Percentiles rank a stretch among this genome's conserved stretches.
These are phyloP conservation scores for Ranitomeya imitator DNA, from an alignment of 2,113 vertebrate species.

Conservation along the genomic window DNA sequence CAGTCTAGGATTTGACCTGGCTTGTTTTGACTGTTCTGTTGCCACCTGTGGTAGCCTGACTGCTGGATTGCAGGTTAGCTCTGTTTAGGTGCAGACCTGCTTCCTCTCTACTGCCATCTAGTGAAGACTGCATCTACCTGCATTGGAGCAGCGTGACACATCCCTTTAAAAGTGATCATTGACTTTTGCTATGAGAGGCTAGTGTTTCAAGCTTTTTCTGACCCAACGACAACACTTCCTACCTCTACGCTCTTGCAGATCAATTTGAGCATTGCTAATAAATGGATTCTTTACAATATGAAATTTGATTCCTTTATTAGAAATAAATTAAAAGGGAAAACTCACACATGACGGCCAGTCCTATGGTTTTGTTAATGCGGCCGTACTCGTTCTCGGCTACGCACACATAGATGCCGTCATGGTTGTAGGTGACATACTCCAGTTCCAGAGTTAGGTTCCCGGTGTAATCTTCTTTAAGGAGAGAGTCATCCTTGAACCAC, in stretches of 20 bases:
- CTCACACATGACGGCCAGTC: slow-evolving; percentile 86
- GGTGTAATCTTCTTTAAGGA: slow-evolving; percentile 77
- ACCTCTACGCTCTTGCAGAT: background rate
- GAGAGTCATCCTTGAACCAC: slow-evolving; percentile 78
- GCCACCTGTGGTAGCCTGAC: no score
- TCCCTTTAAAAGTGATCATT: no score
- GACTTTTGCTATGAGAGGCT: no score
- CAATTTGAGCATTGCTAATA: background rate
- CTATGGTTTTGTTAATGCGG: slow-evolving; percentile 83
- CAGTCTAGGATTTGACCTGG: no score
- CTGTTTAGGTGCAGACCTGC: no score
- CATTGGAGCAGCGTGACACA: no score
- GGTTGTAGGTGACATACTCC: slow-evolving; percentile 73
- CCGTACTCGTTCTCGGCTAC: slow-evolving; percentile 83
- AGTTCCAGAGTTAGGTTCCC: slow-evolving; percentile 76
- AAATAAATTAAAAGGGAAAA: slow-evolving; percentile 38
- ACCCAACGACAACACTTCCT: background rate
- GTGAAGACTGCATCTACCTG: no score
- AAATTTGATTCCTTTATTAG: background rate
- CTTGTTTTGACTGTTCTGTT: no score
- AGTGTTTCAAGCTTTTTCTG: no score
- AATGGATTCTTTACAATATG: background rate
- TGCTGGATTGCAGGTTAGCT: no score
- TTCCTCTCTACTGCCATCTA: no score
- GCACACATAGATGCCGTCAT: slow-evolving; percentile 85